Evolutionary conservation across 2,888 invertebrate genomes (phyloP), one percentile per base, ranked within the genome.

Genomic region (Ophonus ardosiacus): DNA sequence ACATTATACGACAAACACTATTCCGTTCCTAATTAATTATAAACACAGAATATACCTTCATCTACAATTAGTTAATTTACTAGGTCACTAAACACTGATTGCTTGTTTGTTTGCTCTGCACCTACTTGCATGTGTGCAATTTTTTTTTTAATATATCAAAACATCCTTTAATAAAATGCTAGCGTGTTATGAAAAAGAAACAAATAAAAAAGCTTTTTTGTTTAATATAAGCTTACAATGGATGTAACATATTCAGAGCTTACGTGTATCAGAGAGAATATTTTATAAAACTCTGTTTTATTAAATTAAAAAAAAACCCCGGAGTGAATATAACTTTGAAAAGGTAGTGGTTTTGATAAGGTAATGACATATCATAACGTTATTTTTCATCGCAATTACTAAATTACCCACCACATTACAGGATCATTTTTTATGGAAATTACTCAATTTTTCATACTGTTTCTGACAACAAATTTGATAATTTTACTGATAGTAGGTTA

Each of bases 291-390:
- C 63, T 63, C 63, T 24, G 21, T 24, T 63, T 63, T 63, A 63
- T 63, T 21, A 63, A 63, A 63, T 18, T 63, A 63, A 63, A 63
- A 63, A 63, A 18, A 24, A 21, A 63, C 21, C 63, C 63, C 24
- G 13, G 6, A 4, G 24, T 4, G 21, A 8, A 13, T 10, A 21
- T 21, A 63, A 61, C 8, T 63, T 13, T 21, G 24, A 24, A 13
- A 13, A 18, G 24, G 18, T 63, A 59, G 17, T 63, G 24, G 63
- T 63, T 51, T 51, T 63, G 61, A 18, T 17, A 61, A 18, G 8
- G 1, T 10, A 61, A 17, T 61, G 63, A 63, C 63, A 24, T 21
- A 61, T 24, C 24, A 21, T 18, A 18, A 63, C 63, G 21, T 13
- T 0, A 63, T 13, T 0, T 15, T 59, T 63, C 21, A 0, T 18